These are phyloP conservation scores for Acheta domesticus DNA, from an alignment of 2,888 invertebrate species.

Conservation along the genomic window DNA sequence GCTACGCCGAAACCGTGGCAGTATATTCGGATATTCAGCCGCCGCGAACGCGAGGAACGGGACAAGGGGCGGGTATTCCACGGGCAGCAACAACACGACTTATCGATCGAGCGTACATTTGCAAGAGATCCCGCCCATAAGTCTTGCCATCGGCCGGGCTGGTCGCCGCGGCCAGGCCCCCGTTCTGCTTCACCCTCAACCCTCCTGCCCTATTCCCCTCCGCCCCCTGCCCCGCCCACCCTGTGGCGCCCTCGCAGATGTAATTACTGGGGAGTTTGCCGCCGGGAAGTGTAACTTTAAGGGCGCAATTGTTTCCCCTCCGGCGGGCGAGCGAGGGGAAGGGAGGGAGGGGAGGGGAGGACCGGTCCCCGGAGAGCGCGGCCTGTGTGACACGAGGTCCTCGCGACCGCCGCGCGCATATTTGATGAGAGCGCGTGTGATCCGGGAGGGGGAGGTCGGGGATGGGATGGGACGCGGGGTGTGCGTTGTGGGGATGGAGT, in stretches of 20 bases:
- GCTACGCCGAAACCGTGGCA: no score
- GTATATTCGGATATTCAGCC: no score
- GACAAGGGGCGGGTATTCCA: no score
- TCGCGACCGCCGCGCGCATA: not conserved
- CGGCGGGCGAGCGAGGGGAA: not conserved
- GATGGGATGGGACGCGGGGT: not conserved
- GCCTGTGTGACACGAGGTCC: not conserved
- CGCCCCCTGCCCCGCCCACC: no score
- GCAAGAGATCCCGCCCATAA: not conserved
- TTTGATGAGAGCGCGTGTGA: not conserved
- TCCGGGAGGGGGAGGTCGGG: not conserved
- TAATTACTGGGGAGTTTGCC: not conserved
- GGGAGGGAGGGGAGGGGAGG: not conserved
- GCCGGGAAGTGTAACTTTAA: not conserved
- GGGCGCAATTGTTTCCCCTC: constrained; percentile 6
- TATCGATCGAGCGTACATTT: not conserved
- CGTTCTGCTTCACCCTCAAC: not conserved
- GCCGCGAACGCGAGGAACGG: no score
- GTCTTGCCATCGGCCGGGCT: not conserved
- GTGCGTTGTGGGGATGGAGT: no score
- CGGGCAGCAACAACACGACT: not conserved
- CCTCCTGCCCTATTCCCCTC: not conserved
- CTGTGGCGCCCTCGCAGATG: not conserved
- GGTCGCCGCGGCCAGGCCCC: no score
- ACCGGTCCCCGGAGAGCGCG: not conserved